phyloP scores from a whole-genome alignment of 2,113 vertebrate genomes.

The Xerus inauris region DNA sequence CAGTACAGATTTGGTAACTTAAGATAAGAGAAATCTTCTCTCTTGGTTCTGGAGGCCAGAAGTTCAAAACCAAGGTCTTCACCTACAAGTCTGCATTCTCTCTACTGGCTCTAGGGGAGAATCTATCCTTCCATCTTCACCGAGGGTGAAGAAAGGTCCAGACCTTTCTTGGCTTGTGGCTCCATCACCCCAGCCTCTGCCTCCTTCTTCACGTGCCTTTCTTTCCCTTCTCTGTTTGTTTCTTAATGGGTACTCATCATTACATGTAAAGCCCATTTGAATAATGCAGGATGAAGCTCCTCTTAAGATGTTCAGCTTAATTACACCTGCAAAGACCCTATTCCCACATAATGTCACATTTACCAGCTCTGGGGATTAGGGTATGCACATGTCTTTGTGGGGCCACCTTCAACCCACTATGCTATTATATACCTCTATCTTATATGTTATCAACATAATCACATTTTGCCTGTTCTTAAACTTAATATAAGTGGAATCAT shows the following conservation, averaged over 20 bases:
- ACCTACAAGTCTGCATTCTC: fast-evolving
- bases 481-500: not conserved
- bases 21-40: not conserved
- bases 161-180: not conserved
- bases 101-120: not conserved
- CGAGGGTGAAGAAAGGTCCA: not conserved
- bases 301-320: not conserved
- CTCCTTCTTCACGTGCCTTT: not conserved
- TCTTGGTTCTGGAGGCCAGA: not conserved
- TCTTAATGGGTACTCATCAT: not conserved
- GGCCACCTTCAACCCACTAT: not conserved
- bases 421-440: not conserved
- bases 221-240: not conserved
- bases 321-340: not conserved
- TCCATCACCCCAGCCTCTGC: fast-evolving
- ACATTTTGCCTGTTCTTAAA: not conserved
- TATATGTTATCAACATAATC: not conserved
- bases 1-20: not conserved
- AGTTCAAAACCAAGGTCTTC: not conserved
- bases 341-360: not conserved
- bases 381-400: not conserved
- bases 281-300: not conserved
- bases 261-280: not conserved
- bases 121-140: not conserved
- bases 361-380: not conserved